A percentile compares a stretch with the other conserved stretches of the same genome.
These are phyloP conservation scores for Nycticorax nycticorax DNA, from an alignment of 2,113 vertebrate species.

Conservation along the genomic window DNA sequence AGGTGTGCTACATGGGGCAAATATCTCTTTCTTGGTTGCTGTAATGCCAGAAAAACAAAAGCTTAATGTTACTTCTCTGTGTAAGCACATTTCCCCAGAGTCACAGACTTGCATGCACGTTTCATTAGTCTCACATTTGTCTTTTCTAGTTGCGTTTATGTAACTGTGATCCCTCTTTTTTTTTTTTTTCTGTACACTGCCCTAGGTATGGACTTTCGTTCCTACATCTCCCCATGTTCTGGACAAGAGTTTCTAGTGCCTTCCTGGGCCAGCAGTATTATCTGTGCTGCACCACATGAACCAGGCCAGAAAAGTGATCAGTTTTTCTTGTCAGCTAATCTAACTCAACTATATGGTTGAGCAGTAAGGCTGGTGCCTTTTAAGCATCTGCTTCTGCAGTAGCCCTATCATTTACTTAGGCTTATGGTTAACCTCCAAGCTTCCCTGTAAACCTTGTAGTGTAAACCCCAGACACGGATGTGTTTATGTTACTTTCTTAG, in stretches of 20 bases:
- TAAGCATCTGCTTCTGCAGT: background rate
- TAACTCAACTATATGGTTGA: background rate
- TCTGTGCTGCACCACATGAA: background rate
- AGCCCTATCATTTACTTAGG: background rate
- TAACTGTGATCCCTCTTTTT: background rate
- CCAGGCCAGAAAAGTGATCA: background rate
- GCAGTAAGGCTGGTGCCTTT: background rate
- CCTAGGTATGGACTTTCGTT: background rate
- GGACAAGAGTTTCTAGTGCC: background rate
- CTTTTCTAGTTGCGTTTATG: background rate
- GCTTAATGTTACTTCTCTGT: background rate
- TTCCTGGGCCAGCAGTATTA: background rate
- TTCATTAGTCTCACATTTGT: background rate
- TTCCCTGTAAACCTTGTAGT: background rate
- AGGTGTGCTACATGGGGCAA: background rate
- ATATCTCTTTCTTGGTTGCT: background rate
- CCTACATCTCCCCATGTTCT: background rate
- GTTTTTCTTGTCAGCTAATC: background rate
- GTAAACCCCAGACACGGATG: background rate
- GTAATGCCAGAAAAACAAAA: background rate
- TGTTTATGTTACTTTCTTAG: background rate
- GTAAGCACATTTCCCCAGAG: background rate
- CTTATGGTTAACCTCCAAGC: background rate
- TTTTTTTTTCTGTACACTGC: background rate
- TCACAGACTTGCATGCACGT: background rate